Base-by-base conservation (phyloP, 1,140 invertebrate genomes). In the Hirudo medicinalis region DNA sequence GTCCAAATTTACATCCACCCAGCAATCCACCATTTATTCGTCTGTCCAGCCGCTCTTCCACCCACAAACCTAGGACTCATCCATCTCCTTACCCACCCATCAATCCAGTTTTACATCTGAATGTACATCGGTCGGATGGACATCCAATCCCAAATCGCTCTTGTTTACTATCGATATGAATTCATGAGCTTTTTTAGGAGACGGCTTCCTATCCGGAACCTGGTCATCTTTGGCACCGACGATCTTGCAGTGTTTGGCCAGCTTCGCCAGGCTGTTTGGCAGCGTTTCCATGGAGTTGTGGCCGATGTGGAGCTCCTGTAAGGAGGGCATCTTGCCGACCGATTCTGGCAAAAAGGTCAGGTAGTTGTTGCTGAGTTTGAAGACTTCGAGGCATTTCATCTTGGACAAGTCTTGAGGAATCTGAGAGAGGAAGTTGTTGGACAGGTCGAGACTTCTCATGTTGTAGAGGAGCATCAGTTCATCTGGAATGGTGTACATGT, bases 401-500 rank as follows among this genome's bases (percentile, higher is more conserved):
- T 80, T 72, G 19, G 76, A 77, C 60, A 80, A 77, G 63, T 77
- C 75, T 60, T 76, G 76, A 17, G 80, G 79, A 19, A 80, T 71
- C 4, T 75, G 72, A 3, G 72, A 63, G 25, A 81, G 75, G 72
- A 76, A 75, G 70, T 80, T 80, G 53, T 43, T 4, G 17, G 70
- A 43, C 29, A 69, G 29, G 17, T 55, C 32, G 4, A 74, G 43
- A n/a, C 20, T 63, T 22, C 49, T 25, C n/a, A 74, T 43, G 40
- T 78, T 73, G 74, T 81, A 81, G 13, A 81, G 75, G 70, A 80
- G 80, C 2, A 79, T 77, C 67, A 81, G 78, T 54, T 78, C 78
- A n/a, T 76, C 78, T 13, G 79, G 78, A 73, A 81, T 77, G 22
- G 71, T 67, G 70, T 80, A 77, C 29, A 81, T 80, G 55, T 78